Base-by-base conservation (phyloP, 2,888 invertebrate species). In the Eueremaeus valkanovi region DNA sequence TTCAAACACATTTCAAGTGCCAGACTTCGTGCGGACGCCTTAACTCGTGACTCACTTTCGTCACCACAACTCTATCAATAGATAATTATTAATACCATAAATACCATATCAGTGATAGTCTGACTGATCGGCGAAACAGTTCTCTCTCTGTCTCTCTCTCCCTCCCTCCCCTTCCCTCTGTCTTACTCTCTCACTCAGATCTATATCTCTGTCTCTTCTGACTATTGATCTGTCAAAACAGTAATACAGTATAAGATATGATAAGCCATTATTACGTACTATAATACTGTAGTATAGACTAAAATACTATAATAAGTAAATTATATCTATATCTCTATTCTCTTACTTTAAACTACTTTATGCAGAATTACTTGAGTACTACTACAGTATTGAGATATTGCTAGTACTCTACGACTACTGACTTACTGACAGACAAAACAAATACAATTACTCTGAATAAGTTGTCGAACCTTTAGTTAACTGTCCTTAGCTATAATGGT, bases 291-390 rank as follows among this genome's bases (percentile, higher is more conserved):
- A n/a, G n/a, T n/a, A n/a, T n/a, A n/a, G n/a, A n/a, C n/a, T n/a
- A n/a, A n/a, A n/a, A n/a, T n/a, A n/a, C n/a, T n/a, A n/a, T n/a
- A n/a, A n/a, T n/a, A n/a, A n/a, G n/a, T n/a, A n/a, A n/a, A n/a
- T n/a, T n/a, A n/a, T n/a, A n/a, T n/a, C 55, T 24, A 55, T 55
- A 55, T 55, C 55, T 27, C 24, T 55, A 8, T 55, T 55, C 45
- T 45, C 45, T 45, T n/a, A n/a, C 8, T 45, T 13, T 45, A 13
- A 18, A 45, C 45, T 18, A 55, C 55, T 63, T 63, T 36, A 63
- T 63, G 63, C 63, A 63, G 63, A 33, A 63, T 63, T 63, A 63
- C 33, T 63, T 63, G 21, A 55, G 24, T 27, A 27, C 55, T 63
- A 6, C 33, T 31, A 58, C 18, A n/a, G 18, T 51, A 11, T 24